Base-by-base conservation (phyloP, 2,113 vertebrate species). In the Turnix velox region DNA sequence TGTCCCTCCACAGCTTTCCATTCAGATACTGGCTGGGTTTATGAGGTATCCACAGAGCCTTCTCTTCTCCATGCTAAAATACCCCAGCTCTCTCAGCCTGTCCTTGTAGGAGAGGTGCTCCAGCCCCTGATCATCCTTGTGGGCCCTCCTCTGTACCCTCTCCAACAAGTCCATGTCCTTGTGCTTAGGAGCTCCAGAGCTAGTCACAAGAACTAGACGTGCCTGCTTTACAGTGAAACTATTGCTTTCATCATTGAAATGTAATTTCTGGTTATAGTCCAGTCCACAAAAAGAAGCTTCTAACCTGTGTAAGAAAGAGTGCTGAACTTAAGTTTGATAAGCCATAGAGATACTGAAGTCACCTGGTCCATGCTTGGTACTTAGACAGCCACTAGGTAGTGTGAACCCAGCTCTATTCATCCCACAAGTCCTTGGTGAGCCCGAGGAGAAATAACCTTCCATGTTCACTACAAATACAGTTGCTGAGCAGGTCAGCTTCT, bases 311-410 rank as follows among this genome's bases (percentile, higher is more conserved):
- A 43, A 23, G 42, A 17, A 31, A 49, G 62, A 23, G 2, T 9
- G 4, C 82, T 71, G 37, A 72, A 43, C 37, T 62, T 24, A 14
- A n/a, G 23, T 18, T 37, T n/a, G 8, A 16, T 23, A 48, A 40
- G 18, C 10, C 45, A 37, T 18, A 39, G 35, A 78, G 65, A 30
- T 45, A 31, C 58, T 5, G 13, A 46, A 63, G 68, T 4, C 63
- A 7, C 30, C 16, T 22, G 18, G 27, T 61, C 63, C 51, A 37
- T 0, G 0, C 43, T 72, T 1, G 1, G 31, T 7, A 6, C 19
- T 74, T 24, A 22, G n/a, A 37, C 35, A 52, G 42, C 5, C 22
- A 33, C 33, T 17, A 9, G 28, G 6, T 9, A 25, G 25, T 9
- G 5, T 30, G 37, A 85, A 55, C 58, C 22, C 52, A 69, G 46